phyloP scores from a whole-genome alignment of 2,797 vertebrate genomes.

The Brachymystax lenok region DNA sequence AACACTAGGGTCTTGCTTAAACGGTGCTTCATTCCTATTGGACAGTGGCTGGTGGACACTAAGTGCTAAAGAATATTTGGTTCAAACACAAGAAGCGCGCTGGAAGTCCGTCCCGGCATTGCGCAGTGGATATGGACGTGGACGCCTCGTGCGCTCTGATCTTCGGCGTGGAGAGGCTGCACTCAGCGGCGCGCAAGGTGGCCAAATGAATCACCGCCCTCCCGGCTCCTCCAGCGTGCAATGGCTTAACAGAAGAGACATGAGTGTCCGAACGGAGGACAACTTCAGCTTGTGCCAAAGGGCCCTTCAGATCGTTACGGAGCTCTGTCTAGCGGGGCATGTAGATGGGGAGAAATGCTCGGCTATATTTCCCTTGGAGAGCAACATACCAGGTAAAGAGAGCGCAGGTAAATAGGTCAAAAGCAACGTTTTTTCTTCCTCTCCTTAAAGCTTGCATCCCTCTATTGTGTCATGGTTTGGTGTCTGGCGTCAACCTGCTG shows the following conservation, averaged over 20 bases:
- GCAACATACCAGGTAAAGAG: constrained; percentile 84
- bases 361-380: constrained; percentile 88
- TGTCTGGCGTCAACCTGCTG: background rate
- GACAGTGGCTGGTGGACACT: constrained; percentile 53
- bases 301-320: constrained; percentile 92
- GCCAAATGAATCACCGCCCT: constrained; percentile 70
- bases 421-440: constrained; percentile 22
- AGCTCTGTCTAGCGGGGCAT: constrained; percentile 92
- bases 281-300: constrained; percentile 92
- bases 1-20: background rate
- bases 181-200: constrained; percentile 56
- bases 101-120: constrained; percentile 42
- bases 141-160: constrained; percentile 52
- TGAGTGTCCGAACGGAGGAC: constrained; percentile 88
- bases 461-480: background rate
- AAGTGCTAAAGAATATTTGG: constrained; percentile 30
- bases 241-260: constrained; percentile 85
- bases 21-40: constrained; percentile 48
- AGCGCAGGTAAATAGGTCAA: constrained; percentile 82
- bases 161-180: constrained; percentile 47
- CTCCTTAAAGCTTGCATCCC: background rate
- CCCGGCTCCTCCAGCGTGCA: constrained; percentile 74
- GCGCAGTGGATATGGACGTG: constrained; percentile 66
- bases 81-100: constrained; percentile 40
- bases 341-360: constrained; percentile 93